These are phyloP conservation scores for Zaprionus bogoriensis DNA, from an alignment of 2,888 invertebrate genomes.

Conservation along the genomic window DNA sequence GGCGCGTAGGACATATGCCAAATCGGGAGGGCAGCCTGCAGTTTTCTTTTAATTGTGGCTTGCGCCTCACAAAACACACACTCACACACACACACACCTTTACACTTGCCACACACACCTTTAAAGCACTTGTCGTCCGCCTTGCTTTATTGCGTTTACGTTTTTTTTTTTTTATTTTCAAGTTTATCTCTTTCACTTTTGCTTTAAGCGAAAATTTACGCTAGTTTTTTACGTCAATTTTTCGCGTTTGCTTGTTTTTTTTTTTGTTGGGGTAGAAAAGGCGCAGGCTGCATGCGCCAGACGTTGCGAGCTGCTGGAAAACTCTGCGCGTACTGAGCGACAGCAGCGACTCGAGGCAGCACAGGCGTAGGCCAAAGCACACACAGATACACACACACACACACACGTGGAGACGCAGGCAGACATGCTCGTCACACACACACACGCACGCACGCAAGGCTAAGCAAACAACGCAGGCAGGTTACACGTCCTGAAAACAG, in stretches of 20 bases:
- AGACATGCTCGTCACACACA: conserved; percentile 21
- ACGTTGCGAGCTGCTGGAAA: conserved; percentile 44
- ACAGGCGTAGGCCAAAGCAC: conserved; percentile 21
- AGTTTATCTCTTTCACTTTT: background rate
- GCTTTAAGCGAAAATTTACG: background rate
- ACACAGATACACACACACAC: conserved; percentile 18
- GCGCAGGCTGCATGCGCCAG: conserved; percentile 17
- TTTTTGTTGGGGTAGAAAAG: conserved; percentile 7
- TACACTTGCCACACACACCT: conserved; percentile 13
- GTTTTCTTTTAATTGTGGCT: background rate
- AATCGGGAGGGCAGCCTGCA: background rate
- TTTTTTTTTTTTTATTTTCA: background rate
- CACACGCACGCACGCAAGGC: conserved; percentile 14
- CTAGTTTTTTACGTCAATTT: background rate
- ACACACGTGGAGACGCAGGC: conserved; percentile 3
- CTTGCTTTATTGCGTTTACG: background rate
- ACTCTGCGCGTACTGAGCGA: conserved; percentile 53
- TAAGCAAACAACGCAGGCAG: conserved; percentile 19
- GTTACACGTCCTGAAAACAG: conserved; percentile 32
- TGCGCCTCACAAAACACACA: background rate
- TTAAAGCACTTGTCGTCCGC: conserved; percentile 18
- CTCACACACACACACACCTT: background rate
- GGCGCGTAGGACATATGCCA: background rate
- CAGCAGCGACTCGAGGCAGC: conserved; percentile 16
- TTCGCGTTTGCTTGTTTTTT: background rate